Evolutionary conservation across 2,797 vertebrate genomes (phyloP).

Genomic region (Pangasius larnaudii): DNA sequence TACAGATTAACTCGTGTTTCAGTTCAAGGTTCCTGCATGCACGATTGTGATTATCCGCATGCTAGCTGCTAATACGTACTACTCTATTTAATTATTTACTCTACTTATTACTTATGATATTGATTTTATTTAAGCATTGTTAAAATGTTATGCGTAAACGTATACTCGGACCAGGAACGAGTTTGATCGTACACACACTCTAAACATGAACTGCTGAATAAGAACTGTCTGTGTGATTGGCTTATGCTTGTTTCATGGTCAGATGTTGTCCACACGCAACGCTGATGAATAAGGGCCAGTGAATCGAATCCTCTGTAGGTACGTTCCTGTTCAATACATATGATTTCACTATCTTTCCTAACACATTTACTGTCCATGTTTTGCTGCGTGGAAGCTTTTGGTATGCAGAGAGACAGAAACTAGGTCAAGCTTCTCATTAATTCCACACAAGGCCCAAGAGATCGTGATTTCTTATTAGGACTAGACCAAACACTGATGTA

Average conservation of each 20-base stretch:
- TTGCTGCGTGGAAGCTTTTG: neutral
- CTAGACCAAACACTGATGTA: neutral
- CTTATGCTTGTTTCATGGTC: neutral
- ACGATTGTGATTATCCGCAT: neutral
- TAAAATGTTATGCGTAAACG: neutral
- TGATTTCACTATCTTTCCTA: neutral
- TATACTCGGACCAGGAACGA: neutral
- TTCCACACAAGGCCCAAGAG: conserved; percentile 49
- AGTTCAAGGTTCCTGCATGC: neutral
- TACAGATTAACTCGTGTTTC: neutral
- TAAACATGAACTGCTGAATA: neutral
- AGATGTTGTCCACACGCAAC: neutral
- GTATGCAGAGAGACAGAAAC: conserved; percentile 53
- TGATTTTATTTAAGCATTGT: neutral
- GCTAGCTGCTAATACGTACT: neutral
- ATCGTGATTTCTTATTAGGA: conserved; percentile 39
- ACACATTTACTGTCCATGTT: neutral
- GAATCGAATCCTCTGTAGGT: neutral
- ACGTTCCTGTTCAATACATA: too few species aligned
- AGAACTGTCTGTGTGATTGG: neutral
- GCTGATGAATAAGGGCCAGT: neutral
- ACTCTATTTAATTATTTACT: neutral
- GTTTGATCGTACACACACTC: neutral
- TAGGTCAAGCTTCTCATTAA: conserved; percentile 64
- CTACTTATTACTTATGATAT: neutral